Base-by-base conservation (phyloP, 2,888 invertebrate species). In the Cataglyphis rosenhaueri region DNA sequence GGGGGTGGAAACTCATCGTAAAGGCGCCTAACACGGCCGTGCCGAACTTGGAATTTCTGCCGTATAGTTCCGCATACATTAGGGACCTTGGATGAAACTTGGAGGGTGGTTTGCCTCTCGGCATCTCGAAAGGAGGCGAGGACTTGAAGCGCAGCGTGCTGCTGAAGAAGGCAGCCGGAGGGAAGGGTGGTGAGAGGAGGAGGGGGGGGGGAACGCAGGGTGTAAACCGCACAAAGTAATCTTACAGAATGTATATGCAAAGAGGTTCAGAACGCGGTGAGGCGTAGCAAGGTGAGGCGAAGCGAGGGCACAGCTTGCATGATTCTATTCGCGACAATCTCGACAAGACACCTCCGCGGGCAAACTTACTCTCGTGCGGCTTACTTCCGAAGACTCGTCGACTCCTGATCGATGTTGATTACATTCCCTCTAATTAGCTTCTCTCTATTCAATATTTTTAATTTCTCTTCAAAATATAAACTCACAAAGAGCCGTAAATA, bases 181-280 rank as follows among this genome's bases (percentile, higher is more conserved):
- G 21, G n/a, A 0, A 32, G 21, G 55, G 10, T 21, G 82, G 86
- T 25, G 25, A 25, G 25, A 9, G 35, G 70, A 65, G 18, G 1
- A 41, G 61, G 21, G 9, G 18, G n/a, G 71, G 86, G 82, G 86
- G 52, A n/a, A n/a, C 52, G 52, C 90, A 84, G 93, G 93, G 93
- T 94, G 94, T 94, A 94, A 94, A 94, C 94, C 94, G 93, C 93
- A 92, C 92, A 94, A 94, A 94, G 94, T 94, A 94, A 94, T 94
- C 94, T 94, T 94, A 94, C 94, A 94, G 94, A 94, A 94, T 94
- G 94, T 94, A 94, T 94, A 94, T 94, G 94, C 94, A 94, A 94
- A 94, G 94, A 94, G 94, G 94, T 89, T 90, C 88, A 64, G 66
- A 86, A 66, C 84, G 73, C 32, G 85, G 81, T 66, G 78, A 55